These are phyloP conservation scores for Synaphobranchus kaupii DNA, from an alignment of 2,797 vertebrate species.

Conservation along the genomic window DNA sequence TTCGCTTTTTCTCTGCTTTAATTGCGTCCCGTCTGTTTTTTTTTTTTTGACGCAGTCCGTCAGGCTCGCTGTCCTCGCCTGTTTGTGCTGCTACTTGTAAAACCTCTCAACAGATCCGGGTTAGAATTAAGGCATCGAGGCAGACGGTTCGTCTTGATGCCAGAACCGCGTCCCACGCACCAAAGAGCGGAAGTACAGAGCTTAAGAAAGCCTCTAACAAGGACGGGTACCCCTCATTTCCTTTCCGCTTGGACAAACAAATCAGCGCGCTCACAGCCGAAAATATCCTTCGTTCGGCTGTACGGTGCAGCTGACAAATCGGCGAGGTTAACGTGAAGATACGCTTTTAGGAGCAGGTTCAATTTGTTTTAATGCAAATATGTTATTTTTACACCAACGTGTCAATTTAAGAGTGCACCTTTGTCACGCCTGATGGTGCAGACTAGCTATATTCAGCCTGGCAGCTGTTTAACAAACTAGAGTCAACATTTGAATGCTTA, in stretches of 20 bases:
- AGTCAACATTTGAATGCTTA: neutral
- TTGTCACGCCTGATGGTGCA: neutral
- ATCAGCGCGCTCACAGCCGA: neutral
- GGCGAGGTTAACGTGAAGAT: neutral
- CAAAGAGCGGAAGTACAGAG: neutral
- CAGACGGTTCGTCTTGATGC: neutral
- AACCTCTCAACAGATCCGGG: neutral
- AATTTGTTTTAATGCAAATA: neutral
- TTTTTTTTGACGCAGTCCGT: neutral
- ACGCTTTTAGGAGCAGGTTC: neutral
- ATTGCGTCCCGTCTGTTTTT: neutral
- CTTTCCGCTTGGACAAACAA: neutral
- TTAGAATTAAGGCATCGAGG: neutral
- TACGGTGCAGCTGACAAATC: neutral
- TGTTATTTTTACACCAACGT: neutral
- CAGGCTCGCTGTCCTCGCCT: neutral
- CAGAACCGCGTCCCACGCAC: neutral
- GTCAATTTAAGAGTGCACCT: neutral
- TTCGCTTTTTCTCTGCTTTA: neutral
- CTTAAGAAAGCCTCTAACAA: neutral
- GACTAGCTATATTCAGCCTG: neutral
- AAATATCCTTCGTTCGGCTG: neutral
- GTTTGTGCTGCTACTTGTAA: neutral
- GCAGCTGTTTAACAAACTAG: neutral
- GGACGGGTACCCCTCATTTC: neutral